Evolutionary conservation across 2,113 vertebrate genomes (phyloP), one percentile per base, ranked within the genome.

Genomic region (Genyomyrus donnyi): DNA sequence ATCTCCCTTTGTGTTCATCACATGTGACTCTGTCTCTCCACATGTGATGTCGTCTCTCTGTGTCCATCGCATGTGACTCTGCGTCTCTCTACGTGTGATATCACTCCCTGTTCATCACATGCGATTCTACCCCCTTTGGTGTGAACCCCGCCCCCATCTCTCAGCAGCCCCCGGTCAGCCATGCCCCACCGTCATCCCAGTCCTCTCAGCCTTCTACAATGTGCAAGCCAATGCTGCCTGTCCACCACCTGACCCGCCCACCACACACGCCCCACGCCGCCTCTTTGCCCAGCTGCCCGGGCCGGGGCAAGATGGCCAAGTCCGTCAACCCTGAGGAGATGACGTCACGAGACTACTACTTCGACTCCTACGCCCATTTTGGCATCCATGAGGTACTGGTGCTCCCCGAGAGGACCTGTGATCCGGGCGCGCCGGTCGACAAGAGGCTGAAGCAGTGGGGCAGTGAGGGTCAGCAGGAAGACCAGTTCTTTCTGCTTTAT

Each of bases 361-460:
- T 99, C 80, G 98, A 99, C 95, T 99, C 98, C 1, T 99, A 99
- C 15, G 98, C 98, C 88, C 98, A 99, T 94, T 99, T 99, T 94
- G 98, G 98, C 93, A 99, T 99, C 93, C 98, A 99, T 0, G 98
- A 99, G 98, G 98, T 99, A 97, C 93, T 93, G 35, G 45, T 53
- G 89, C 9, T 13, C 1, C 85, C 48, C 80, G 89, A 48, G 48
- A 46, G 31, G 52, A 24, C n/a, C 56, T 31, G 21, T 27, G 21
- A 31, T 35, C 42, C 5, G 15, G 13, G 31, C 27, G 1, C 2
- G 5, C 2, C 0, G 15, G 49, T 31, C 24, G 0, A 87, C 1
- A 15, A 52, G 85, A 87, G 49, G 49, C 39, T 7, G 7, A 24
- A 39, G 35, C 10, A 1, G 52, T 27, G 49, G 19, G 88, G 50